phyloP scores from a whole-genome alignment of 2,797 vertebrate species.

The Babyrousa celebensis region DNA sequence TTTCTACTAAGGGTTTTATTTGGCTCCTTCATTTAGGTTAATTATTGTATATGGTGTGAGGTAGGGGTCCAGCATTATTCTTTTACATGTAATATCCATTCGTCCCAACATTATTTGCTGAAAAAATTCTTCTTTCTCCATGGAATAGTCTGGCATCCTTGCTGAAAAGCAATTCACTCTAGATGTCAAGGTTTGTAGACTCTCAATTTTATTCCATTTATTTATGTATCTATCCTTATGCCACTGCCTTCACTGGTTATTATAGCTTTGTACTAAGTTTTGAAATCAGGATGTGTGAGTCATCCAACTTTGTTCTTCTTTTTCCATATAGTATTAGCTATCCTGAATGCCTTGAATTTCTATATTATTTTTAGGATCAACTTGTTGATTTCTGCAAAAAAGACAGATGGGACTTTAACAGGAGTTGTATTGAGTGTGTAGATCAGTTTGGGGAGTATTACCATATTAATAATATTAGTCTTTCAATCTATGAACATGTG shows the following conservation, averaged over 20 bases:
- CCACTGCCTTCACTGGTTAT: background rate
- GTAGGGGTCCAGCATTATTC: background rate
- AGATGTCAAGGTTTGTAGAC: background rate
- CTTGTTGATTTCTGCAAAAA: background rate
- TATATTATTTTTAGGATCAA: background rate
- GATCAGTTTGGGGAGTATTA: background rate
- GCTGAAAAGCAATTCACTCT: background rate
- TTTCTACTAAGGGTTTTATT: background rate
- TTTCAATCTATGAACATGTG: background rate
- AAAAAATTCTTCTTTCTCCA: background rate
- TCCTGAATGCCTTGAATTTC: background rate
- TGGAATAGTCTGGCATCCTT: background rate
- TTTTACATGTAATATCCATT: background rate
- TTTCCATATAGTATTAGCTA: background rate
- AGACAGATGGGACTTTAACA: background rate
- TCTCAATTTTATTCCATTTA: background rate
- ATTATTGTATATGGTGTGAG: background rate
- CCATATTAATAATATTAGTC: background rate
- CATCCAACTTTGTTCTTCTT: conserved; percentile 40
- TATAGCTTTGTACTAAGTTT: background rate
- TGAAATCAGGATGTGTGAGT: conserved; percentile 7
- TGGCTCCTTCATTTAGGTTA: background rate
- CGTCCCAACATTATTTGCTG: background rate
- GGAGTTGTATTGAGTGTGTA: background rate
- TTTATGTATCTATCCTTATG: background rate